Conservation (phyloP, 2,113 vertebrate genomes). For the Dromas ardeola region DNA sequence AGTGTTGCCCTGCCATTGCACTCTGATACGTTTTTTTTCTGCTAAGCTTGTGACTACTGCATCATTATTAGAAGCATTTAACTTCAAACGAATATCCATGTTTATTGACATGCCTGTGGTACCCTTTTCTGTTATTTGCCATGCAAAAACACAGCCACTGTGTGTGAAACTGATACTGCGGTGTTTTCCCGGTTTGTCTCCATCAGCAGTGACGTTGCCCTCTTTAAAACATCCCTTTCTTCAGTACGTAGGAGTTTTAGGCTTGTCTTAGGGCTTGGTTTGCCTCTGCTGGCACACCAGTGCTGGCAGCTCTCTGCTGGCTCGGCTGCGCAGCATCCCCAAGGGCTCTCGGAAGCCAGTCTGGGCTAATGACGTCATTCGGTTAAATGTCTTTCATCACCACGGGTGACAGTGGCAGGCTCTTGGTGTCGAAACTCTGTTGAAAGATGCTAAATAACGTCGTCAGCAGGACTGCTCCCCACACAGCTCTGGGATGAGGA, state of each 20-base stretch:
- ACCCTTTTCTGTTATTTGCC: background rate
- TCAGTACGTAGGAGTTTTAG: background rate
- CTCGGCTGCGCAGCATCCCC: background rate
- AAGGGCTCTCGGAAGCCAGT: background rate
- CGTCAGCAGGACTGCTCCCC: background rate
- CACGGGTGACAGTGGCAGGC: background rate
- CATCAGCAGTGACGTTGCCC: background rate
- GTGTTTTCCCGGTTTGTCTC: background rate
- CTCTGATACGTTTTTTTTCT: background rate
- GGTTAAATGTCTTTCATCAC: background rate
- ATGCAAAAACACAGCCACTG: background rate
- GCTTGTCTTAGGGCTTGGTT: background rate
- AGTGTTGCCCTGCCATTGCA: background rate
- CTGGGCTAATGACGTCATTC: background rate
- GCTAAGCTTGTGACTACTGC: background rate
- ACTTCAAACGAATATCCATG: background rate
- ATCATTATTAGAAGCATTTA: background rate
- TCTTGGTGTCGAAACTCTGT: background rate
- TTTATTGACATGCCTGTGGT: rapidly evolving
- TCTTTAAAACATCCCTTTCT: background rate
- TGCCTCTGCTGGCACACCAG: background rate
- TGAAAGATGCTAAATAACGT: background rate
- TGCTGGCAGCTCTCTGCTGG: background rate
- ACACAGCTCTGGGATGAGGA: background rate
- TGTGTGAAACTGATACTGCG: rapidly evolving